phyloP scores from a whole-genome alignment of 2,888 invertebrate genomes.

The Epinotia demarniana region DNA sequence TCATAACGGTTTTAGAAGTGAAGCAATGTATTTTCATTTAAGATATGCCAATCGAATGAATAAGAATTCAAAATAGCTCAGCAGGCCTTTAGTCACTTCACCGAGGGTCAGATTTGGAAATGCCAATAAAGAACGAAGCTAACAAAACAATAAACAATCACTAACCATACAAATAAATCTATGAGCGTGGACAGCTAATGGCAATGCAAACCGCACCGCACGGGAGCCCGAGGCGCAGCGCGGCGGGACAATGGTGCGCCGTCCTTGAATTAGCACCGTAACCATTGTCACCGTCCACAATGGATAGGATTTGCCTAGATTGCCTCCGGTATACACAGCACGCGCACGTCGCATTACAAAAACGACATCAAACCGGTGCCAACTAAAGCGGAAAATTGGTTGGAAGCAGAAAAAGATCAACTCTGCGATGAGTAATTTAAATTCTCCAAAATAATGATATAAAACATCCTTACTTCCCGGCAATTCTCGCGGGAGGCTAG shows the following conservation, averaged over 20 bases:
- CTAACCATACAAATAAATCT: slow-evolving; percentile 43
- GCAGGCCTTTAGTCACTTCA: neutral
- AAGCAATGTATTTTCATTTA: neutral
- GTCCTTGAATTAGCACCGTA: slow-evolving; percentile 82
- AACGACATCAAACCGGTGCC: slow-evolving; percentile 57
- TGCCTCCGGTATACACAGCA: slow-evolving; percentile 57
- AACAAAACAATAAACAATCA: slow-evolving; percentile 40
- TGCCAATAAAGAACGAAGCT: slow-evolving; percentile 8
- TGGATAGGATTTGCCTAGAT: slow-evolving; percentile 75
- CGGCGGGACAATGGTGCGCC: slow-evolving; percentile 68
- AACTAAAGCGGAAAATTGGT: slow-evolving; percentile 56
- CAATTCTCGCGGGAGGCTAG: neutral
- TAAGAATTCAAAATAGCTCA: neutral
- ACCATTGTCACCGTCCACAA: slow-evolving; percentile 78
- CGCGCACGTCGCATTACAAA: slow-evolving; percentile 66
- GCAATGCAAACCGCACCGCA: slow-evolving; percentile 46
- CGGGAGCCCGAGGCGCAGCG: slow-evolving; percentile 53
- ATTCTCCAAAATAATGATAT: slow-evolving; percentile 11
- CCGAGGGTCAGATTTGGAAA: slow-evolving; percentile 12
- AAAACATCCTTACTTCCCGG: neutral
- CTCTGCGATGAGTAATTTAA: neutral
- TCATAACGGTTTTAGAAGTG: neutral
- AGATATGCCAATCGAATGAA: neutral
- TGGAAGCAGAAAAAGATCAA: slow-evolving; percentile 5
- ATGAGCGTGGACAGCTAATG: slow-evolving; percentile 44